phyloP scores from a whole-genome alignment of 2,888 invertebrate genomes.

The Heliconius sara region DNA sequence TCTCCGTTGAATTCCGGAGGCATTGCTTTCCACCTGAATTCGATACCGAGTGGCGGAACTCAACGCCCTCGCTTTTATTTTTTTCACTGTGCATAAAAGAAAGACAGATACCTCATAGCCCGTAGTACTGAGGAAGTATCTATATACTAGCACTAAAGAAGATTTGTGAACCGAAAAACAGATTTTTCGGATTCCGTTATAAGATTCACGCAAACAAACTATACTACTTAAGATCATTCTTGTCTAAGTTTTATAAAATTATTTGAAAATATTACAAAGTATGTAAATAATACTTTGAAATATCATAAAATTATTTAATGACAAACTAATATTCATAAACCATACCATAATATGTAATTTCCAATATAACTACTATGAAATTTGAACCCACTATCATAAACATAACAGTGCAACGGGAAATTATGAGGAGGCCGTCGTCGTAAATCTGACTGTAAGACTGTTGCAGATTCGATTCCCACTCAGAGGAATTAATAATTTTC shows the following conservation, averaged over 20 bases:
- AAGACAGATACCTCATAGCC: no score
- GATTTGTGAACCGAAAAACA: no score
- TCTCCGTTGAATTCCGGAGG: no score
- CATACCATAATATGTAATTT: background rate
- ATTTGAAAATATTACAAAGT: background rate
- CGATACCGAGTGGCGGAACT: no score
- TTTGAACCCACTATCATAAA: background rate
- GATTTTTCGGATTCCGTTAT: no score
- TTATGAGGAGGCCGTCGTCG: background rate
- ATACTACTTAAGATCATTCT: background rate
- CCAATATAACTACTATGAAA: background rate
- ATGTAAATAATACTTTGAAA: conserved; percentile 1
- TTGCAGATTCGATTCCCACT: background rate
- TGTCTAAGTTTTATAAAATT: background rate
- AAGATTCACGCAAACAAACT: background rate
- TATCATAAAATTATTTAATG: background rate
- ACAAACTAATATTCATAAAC: background rate
- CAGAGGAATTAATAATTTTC: background rate
- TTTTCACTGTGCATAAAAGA: no score
- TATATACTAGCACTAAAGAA: no score
- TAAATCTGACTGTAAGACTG: no score
- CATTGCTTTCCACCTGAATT: no score
- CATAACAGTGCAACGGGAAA: background rate
- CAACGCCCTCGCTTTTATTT: no score
- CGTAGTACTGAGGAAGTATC: no score